Percentiles rank a stretch among this genome's conserved stretches.
Evolutionary conservation across 2,888 invertebrate species (phyloP).

Genomic region (Phyto melanocephala): DNA sequence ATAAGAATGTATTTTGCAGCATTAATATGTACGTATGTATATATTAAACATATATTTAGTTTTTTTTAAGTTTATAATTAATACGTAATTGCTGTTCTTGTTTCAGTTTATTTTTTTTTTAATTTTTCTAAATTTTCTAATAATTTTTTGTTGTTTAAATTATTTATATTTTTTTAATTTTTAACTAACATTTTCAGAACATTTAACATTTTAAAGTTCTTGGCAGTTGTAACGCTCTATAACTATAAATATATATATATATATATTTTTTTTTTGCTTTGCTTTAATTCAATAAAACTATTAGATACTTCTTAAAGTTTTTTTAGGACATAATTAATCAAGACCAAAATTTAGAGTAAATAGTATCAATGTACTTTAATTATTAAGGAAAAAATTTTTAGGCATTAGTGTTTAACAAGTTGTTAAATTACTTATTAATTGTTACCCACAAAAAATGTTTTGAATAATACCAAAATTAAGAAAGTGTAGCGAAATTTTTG

Average conservation of each 20-base stretch:
- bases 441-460: background rate
- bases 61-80: too few relatives aligned
- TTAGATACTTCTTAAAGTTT: background rate
- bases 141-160: conserved; percentile 25
- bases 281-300: conserved; percentile 8
- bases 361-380: too few relatives aligned
- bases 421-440: background rate
- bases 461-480: too few relatives aligned
- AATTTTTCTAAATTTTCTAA: conserved; percentile 26
- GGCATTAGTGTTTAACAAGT: background rate
- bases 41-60: too few relatives aligned
- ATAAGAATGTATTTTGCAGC: conserved; percentile 32
- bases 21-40: background rate
- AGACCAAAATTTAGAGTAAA: too few relatives aligned
- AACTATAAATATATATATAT: background rate
- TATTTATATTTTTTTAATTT: conserved; percentile 32
- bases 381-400: too few relatives aligned
- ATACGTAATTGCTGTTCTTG: background rate
- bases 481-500: too few relatives aligned
- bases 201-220: conserved; percentile 74
- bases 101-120: conserved; percentile 30
- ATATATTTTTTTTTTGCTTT: conserved; percentile 51
- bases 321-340: too few relatives aligned
- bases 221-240: conserved; percentile 72
- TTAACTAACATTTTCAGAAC: conserved; percentile 68